Conservation (phyloP, 2,113 vertebrate genomes). For the Tragelaphus imberbis region DNA sequence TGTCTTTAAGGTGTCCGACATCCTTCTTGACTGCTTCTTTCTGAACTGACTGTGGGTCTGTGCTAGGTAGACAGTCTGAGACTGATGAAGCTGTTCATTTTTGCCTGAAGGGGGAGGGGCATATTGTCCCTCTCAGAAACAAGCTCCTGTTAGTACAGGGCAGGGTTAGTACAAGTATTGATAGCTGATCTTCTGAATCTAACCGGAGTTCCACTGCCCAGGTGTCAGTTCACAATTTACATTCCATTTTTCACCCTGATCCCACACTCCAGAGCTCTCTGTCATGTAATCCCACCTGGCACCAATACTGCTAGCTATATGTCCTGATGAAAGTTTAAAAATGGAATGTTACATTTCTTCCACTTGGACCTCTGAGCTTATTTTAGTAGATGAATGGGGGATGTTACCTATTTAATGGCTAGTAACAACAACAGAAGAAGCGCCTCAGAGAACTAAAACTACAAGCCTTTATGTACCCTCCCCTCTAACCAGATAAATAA, state of each 20-base stretch:
- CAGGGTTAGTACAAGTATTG: background rate
- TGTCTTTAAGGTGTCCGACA: background rate
- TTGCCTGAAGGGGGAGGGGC: background rate
- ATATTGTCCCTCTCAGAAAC: background rate
- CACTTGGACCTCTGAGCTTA: background rate
- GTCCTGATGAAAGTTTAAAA: background rate
- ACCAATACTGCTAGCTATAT: background rate
- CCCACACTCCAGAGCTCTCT: background rate
- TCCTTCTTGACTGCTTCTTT: background rate
- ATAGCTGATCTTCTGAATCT: background rate
- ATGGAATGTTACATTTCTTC: background rate
- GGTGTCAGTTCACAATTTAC: background rate
- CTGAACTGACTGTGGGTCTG: background rate
- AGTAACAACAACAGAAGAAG: background rate
- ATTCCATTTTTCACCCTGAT: background rate
- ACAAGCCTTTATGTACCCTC: background rate
- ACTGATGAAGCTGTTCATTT: background rate
- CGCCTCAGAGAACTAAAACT: background rate
- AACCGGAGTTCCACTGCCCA: background rate
- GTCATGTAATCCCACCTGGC: background rate
- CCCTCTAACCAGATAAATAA: background rate
- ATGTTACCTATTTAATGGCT: background rate
- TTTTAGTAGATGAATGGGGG: background rate
- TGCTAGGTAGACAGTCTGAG: background rate
- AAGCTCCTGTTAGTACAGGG: background rate